Percentiles rank a stretch among this genome's conserved stretches.
Evolutionary conservation across 2,113 vertebrate species (phyloP).

Genomic region (Ramphastos sulfuratus): DNA sequence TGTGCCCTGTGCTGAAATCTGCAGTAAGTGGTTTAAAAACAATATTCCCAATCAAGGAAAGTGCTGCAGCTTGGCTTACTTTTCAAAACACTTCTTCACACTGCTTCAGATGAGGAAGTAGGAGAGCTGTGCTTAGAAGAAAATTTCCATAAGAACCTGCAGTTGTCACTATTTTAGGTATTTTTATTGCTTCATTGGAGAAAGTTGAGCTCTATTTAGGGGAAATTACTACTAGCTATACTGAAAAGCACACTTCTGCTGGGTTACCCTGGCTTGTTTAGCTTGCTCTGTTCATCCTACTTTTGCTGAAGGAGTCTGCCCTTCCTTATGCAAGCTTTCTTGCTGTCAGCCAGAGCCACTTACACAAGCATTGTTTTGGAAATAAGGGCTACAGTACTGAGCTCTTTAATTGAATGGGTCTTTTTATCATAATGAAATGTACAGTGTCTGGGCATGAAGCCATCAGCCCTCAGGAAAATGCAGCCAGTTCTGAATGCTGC

Average conservation of each 20-base stretch:
- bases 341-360: neutral
- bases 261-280: neutral
- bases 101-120: constrained; percentile 32
- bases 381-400: constrained; percentile 20
- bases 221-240: neutral
- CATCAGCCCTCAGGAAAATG: constrained; percentile 35
- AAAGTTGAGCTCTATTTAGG: neutral
- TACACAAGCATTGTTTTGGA: neutral
- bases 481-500: neutral
- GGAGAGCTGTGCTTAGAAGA: neutral
- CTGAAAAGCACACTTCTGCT: neutral
- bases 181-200: constrained; percentile 5
- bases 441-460: constrained; percentile 35
- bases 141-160: constrained; percentile 26
- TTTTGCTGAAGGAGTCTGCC: neutral
- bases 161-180: constrained; percentile 19
- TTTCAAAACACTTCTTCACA: neutral
- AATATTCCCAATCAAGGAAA: constrained; percentile 47
- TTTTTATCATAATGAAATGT: constrained; percentile 45
- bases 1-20: neutral
- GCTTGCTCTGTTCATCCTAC: neutral
- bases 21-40: neutral
- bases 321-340: neutral
- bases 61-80: constrained; percentile 36
- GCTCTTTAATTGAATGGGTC: constrained; percentile 22